Conservation (phyloP, 2,888 invertebrate species). For the Cataglyphis livida region DNA sequence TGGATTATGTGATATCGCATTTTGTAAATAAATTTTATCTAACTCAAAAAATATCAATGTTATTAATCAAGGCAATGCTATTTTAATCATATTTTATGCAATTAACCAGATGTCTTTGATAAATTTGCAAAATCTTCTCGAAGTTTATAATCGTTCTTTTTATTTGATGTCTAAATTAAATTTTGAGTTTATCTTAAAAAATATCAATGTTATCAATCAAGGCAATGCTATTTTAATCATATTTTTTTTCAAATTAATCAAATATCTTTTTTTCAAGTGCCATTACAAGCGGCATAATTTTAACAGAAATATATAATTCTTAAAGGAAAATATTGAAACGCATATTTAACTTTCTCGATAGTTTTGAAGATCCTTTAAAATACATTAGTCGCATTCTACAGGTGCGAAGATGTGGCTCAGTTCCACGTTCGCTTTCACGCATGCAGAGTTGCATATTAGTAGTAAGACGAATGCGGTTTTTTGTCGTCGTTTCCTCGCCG, state of each 20-base stretch:
- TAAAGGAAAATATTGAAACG: not conserved
- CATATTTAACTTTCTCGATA: not conserved
- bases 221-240: not conserved
- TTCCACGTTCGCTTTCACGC: constrained; percentile 40
- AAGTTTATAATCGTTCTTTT: too few species aligned
- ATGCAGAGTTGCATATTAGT: not conserved
- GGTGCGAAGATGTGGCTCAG: not conserved
- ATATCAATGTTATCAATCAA: not conserved
- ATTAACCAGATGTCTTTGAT: not conserved
- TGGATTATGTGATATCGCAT: not conserved
- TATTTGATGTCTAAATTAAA: too few species aligned
- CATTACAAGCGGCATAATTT: not conserved
- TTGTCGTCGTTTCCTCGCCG: constrained; percentile 29
- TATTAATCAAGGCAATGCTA: not conserved
- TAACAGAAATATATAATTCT: not conserved
- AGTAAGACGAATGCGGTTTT: constrained; percentile 14
- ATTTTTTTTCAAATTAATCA: not conserved
- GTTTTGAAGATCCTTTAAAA: not conserved
- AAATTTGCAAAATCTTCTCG: too few species aligned
- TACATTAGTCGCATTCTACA: not conserved
- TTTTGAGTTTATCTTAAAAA: not conserved
- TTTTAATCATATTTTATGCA: not conserved
- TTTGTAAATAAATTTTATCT: not conserved
- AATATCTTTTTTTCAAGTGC: not conserved
- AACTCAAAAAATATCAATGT: not conserved